Evolutionary conservation across 2,797 vertebrate species (phyloP).

Genomic region (Sebastes cheni): DNA sequence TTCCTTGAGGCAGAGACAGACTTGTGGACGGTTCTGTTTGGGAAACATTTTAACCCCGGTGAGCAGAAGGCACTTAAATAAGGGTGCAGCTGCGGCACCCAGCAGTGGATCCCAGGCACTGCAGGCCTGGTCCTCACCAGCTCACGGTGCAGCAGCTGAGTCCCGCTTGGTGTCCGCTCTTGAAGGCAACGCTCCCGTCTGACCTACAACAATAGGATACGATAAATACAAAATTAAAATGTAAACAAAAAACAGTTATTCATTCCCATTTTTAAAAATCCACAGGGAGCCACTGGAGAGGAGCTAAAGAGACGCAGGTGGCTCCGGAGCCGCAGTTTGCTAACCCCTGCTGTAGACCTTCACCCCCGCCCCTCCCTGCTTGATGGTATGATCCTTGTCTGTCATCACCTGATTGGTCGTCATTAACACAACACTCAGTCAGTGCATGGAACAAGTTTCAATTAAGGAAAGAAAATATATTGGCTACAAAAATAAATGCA

Average conservation of each 20-base stretch:
- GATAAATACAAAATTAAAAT: too few relatives aligned
- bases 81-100: conserved; percentile 19
- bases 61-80: conserved; percentile 83
- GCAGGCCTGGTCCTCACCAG: conserved; percentile 80
- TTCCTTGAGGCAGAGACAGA: conserved; percentile 29
- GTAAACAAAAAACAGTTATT: too few relatives aligned
- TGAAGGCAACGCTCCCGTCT: conserved; percentile 52
- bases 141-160: conserved; percentile 44
- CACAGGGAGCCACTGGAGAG: too few relatives aligned
- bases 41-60: conserved; percentile 32
- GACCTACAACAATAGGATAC: background rate
- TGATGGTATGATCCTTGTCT: too few relatives aligned
- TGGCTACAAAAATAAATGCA: background rate
- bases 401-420: too few relatives aligned
- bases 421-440: too few relatives aligned
- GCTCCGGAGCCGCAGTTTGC: too few relatives aligned
- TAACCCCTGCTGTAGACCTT: too few relatives aligned
- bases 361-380: too few relatives aligned
- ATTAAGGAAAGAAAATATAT: background rate
- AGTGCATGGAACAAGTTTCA: background rate
- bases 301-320: too few relatives aligned
- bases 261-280: too few relatives aligned
- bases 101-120: conserved; percentile 71
- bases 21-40: conserved; percentile 39
- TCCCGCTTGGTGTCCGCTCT: conserved; percentile 48